These are phyloP conservation scores for Tachysurus fulvidraco DNA, from an alignment of 2,113 vertebrate genomes.

Conservation along the genomic window DNA sequence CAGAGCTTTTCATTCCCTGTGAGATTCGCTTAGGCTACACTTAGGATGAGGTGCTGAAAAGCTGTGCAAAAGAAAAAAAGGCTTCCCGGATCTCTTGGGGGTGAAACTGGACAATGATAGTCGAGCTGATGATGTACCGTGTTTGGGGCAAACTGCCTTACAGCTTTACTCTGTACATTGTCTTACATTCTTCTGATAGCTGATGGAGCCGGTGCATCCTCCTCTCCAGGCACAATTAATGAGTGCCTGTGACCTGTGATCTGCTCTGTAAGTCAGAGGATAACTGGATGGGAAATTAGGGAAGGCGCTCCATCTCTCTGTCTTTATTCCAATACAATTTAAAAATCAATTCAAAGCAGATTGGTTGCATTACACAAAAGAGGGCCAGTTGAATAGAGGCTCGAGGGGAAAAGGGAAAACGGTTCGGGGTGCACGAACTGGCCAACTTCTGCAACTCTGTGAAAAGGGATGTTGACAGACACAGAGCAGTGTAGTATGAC, in stretches of 20 bases:
- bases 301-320: neutral
- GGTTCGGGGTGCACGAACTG: slow-evolving; percentile 25
- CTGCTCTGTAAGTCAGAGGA: neutral
- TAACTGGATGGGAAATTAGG: neutral
- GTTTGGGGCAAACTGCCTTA: slow-evolving; percentile 48
- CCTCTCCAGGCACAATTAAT: neutral
- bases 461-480: slow-evolving; percentile 65
- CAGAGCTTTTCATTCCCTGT: slow-evolving; percentile 53
- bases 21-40: slow-evolving; percentile 29
- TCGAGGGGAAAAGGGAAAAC: slow-evolving; percentile 45
- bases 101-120: slow-evolving; percentile 56
- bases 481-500: slow-evolving; percentile 59
- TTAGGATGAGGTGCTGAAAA: slow-evolving; percentile 55
- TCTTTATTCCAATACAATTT: slow-evolving; percentile 6
- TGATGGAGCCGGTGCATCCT: slow-evolving; percentile 52
- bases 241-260: neutral
- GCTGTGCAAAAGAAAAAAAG: slow-evolving; percentile 44
- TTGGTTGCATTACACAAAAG: slow-evolving; percentile 16
- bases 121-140: slow-evolving; percentile 55
- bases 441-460: slow-evolving; percentile 52
- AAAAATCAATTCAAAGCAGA: slow-evolving; percentile 25
- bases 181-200: slow-evolving; percentile 54
- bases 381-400: neutral
- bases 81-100: slow-evolving; percentile 48
- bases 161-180: slow-evolving; percentile 44